Base-by-base conservation (phyloP, 2,113 vertebrate species). In the Prochilodus magdalenae region DNA sequence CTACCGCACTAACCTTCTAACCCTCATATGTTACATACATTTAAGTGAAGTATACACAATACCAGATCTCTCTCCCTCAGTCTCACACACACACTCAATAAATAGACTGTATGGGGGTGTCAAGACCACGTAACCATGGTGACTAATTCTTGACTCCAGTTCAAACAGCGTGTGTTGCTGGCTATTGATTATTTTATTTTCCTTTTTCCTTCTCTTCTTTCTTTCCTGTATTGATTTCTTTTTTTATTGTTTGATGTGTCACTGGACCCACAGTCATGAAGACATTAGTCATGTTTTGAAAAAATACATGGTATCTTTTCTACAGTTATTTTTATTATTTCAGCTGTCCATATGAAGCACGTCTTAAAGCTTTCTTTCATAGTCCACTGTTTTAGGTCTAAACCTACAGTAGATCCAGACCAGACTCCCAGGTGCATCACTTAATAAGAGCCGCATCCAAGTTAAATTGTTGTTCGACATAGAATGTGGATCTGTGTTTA, bases 111-210 rank as follows among this genome's bases (percentile, higher is more conserved):
- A 66, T 77, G 75, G 24, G 49, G 22, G 2, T 36, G 47, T 40
- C 65, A 79, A 30, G 51, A 24, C 53, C 51, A 70, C 40, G 22
- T 69, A 20, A 5, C 65, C 65, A 67, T 67, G 65, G 65, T 67
- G 65, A 67, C 65, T 36, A 67, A 67, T 67, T 18, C 65, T 36
- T 67, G 29, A 67, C 15, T 33, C n/a, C 29, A 30, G 22, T 69
- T 67, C 47, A 77, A 51, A 55, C n/a, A 53, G 13, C 67, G 7
- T 78, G 15, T 36, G 49, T 36, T 57, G 47, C 3, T 70, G 26
- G 51, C n/a, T 20, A 26, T 78, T 55, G 22, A 59, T 22, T 55
- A 7, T 55, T 55, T 22, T 22, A 7, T 55, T 22, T 55, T 22
- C 20, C 22, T 55, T 22, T 22, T 55, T 22, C 22, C 14, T 22